A percentile compares a stretch with the other conserved stretches of the same genome.
These are phyloP conservation scores for Zygothrica quintamaculata DNA, from an alignment of 2,888 invertebrate genomes.

Conservation along the genomic window DNA sequence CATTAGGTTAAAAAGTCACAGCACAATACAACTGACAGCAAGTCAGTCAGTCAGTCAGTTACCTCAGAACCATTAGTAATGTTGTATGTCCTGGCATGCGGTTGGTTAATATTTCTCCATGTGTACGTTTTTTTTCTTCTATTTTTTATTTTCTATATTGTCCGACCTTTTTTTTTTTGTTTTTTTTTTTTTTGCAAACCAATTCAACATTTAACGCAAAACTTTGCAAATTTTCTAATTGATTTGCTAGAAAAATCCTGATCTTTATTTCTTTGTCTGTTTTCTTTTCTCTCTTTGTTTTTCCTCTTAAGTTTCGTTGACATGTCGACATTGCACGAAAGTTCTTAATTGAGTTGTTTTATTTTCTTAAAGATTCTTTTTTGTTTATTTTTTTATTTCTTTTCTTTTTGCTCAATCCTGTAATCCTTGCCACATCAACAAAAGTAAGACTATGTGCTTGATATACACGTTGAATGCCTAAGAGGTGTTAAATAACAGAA, in stretches of 20 bases:
- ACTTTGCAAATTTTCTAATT: slow-evolving; percentile 66
- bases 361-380: background rate
- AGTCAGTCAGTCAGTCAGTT: slow-evolving; percentile 65
- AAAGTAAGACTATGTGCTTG: too few relatives aligned
- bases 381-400: too few relatives aligned
- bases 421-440: too few relatives aligned
- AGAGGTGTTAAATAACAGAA: too few relatives aligned
- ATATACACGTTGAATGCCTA: too few relatives aligned
- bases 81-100: slow-evolving; percentile 14
- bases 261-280: slow-evolving; percentile 29
- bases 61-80: slow-evolving; percentile 66
- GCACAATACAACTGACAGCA: slow-evolving; percentile 73
- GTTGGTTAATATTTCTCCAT: background rate
- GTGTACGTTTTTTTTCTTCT: too few relatives aligned
- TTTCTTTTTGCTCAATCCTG: too few relatives aligned
- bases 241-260: slow-evolving; percentile 50
- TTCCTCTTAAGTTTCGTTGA: slow-evolving; percentile 32
- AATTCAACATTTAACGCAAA: slow-evolving; percentile 48
- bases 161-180: slow-evolving; percentile 4
- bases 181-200: slow-evolving; percentile 4
- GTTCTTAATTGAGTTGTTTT: slow-evolving; percentile 25
- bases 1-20: slow-evolving; percentile 82
- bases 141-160: too few relatives aligned
- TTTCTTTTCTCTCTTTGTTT: background rate
- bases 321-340: slow-evolving; percentile 12